Conservation (phyloP, 1,140 invertebrate species). For the Drosophila eugracilis region DNA sequence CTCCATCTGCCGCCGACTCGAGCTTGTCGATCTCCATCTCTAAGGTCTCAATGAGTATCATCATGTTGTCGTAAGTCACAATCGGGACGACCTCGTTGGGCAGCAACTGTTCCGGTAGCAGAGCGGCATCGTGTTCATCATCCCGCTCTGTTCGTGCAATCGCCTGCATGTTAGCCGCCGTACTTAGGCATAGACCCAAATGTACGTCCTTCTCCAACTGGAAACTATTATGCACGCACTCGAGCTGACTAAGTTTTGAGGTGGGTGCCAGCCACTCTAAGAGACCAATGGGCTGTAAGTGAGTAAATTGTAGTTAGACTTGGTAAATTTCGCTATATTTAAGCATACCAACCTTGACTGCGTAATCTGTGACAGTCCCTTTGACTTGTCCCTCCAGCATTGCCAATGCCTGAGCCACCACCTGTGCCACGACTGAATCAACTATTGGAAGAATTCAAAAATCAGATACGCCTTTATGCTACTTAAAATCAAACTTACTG, state of each 20-base stretch:
- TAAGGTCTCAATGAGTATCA: slow-evolving; percentile 92
- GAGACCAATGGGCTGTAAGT: slow-evolving; percentile 73
- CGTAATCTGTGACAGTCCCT: slow-evolving; percentile 89
- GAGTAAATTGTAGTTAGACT: not conserved
- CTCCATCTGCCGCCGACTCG: slow-evolving; percentile 87
- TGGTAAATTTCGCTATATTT: too few relatives aligned
- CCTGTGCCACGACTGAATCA: slow-evolving; percentile 93
- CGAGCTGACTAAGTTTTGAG: slow-evolving; percentile 92
- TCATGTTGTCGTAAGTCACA: slow-evolving; percentile 90
- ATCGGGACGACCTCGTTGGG: slow-evolving; percentile 89
- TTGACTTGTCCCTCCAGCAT: slow-evolving; percentile 90
- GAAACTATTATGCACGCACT: slow-evolving; percentile 97
- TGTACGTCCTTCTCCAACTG: slow-evolving; percentile 96
- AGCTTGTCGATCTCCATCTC: slow-evolving; percentile 93
- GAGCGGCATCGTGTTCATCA: slow-evolving; percentile 89
- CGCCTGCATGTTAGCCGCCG: slow-evolving; percentile 85
- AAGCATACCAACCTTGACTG: slow-evolving; percentile 85
- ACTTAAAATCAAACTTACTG: slow-evolving; percentile 86
- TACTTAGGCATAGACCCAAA: slow-evolving; percentile 90
- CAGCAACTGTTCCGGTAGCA: slow-evolving; percentile 91
- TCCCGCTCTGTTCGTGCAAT: slow-evolving; percentile 88
- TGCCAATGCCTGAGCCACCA: slow-evolving; percentile 94
- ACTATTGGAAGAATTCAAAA: slow-evolving; percentile 86
- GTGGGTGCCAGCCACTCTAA: slow-evolving; percentile 85
- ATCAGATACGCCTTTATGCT: not conserved